These are phyloP conservation scores for Hepsetus odoe DNA, from an alignment of 2,113 vertebrate genomes.

Conservation along the genomic window DNA sequence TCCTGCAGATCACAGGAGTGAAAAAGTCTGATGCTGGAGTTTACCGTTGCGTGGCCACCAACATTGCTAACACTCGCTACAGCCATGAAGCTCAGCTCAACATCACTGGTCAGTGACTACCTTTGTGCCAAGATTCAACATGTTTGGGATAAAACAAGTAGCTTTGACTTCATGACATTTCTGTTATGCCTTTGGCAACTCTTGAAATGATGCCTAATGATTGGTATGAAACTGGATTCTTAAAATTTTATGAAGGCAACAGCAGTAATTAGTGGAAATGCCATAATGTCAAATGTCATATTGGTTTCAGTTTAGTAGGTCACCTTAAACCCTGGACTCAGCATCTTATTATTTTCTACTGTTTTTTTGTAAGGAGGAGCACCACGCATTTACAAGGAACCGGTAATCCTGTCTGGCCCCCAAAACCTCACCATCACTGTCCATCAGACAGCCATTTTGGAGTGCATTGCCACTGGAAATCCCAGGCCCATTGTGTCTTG, in stretches of 20 bases:
- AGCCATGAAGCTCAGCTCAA: conserved; percentile 61
- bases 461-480: conserved; percentile 76
- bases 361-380: conserved; percentile 63
- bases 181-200: background rate
- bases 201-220: background rate
- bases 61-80: conserved; percentile 57
- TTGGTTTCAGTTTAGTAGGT: background rate
- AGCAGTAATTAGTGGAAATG: conserved; percentile 13
- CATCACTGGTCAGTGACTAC: conserved; percentile 51
- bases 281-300: conserved; percentile 11
- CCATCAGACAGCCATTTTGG: conserved; percentile 75
- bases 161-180: background rate
- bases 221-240: background rate
- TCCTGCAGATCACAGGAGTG: conserved; percentile 74
- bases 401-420: conserved; percentile 76
- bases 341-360: background rate
- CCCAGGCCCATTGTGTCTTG: conserved; percentile 76
- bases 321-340: conserved; percentile 6
- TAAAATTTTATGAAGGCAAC: background rate
- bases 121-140: background rate
- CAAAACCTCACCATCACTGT: conserved; percentile 80
- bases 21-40: conserved; percentile 54
- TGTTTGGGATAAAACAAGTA: background rate
- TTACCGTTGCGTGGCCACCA: conserved; percentile 59
- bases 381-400: conserved; percentile 71